phyloP scores from a whole-genome alignment of 1,140 invertebrate genomes.

The Conus ventricosus region DNA sequence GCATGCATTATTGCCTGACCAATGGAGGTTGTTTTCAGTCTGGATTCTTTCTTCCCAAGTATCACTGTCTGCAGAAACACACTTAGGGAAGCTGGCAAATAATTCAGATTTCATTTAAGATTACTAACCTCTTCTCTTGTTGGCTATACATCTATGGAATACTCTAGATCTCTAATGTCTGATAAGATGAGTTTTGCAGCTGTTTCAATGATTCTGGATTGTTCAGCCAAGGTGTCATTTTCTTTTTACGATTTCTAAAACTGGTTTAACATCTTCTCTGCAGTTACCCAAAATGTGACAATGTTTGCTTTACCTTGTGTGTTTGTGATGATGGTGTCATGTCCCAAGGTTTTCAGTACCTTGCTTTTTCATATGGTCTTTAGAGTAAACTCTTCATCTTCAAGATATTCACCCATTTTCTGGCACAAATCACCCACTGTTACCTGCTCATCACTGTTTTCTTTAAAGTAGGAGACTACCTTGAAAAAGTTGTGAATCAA shows the following conservation, averaged over 20 bases:
- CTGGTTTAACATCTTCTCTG: conserved; percentile 17
- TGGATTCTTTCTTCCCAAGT: too few species aligned
- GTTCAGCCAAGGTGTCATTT: conserved; percentile 18
- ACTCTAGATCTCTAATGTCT: conserved; percentile 39
- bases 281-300: conserved; percentile 36
- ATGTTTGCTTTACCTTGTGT: conserved; percentile 21
- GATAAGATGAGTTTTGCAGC: conserved; percentile 43
- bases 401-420: conserved; percentile 35
- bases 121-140: neutral
- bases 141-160: conserved; percentile 34
- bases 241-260: conserved; percentile 17
- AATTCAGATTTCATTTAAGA: neutral
- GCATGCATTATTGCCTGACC: conserved; percentile 59
- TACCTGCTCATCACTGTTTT: conserved; percentile 47
- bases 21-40: neutral
- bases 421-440: conserved; percentile 45
- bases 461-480: conserved; percentile 30
- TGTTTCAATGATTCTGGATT: conserved; percentile 37
- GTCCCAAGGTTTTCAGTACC: conserved; percentile 43
- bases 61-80: conserved; percentile 14
- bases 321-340: conserved; percentile 30
- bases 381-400: conserved; percentile 30
- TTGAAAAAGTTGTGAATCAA: neutral
- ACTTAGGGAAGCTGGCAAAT: conserved; percentile 32
- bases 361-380: conserved; percentile 41